These are phyloP conservation scores for Dolichopus griseipennis DNA, from an alignment of 2,888 invertebrate species.

Conservation along the genomic window DNA sequence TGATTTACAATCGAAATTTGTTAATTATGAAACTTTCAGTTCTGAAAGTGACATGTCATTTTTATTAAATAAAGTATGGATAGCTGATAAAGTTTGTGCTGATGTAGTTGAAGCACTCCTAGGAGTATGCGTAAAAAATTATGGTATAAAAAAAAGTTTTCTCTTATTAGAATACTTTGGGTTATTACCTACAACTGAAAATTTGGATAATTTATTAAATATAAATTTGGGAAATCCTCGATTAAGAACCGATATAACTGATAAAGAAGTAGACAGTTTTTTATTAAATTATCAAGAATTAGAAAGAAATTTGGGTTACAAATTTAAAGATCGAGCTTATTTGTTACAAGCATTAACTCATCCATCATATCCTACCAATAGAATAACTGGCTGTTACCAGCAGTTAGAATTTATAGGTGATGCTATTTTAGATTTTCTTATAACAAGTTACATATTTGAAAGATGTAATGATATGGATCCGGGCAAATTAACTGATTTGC, in stretches of 20 bases:
- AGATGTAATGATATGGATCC: slow-evolving; percentile 59
- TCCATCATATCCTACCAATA: slow-evolving; percentile 74
- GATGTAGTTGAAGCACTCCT: slow-evolving; percentile 76
- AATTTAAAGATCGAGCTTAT: slow-evolving; percentile 70
- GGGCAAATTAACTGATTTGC: slow-evolving; percentile 83
- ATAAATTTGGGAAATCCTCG: slow-evolving; percentile 30
- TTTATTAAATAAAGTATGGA: slow-evolving; percentile 6
- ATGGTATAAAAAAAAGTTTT: slow-evolving; percentile 44
- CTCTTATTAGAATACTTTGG: slow-evolving; percentile 56
- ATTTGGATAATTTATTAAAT: slow-evolving; percentile 34
- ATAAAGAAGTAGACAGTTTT: slow-evolving; percentile 45
- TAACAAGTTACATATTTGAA: slow-evolving; percentile 82
- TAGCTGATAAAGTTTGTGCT: slow-evolving; percentile 55
- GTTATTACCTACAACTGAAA: slow-evolving; percentile 47
- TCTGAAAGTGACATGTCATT: slow-evolving; percentile 13
- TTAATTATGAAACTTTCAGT: slow-evolving; percentile 20
- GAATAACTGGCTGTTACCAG: slow-evolving; percentile 80
- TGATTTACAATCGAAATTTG: slow-evolving; percentile 27
- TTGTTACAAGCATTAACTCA: slow-evolving; percentile 90
- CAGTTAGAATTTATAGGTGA: slow-evolving; percentile 88
- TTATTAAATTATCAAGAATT: slow-evolving; percentile 45
- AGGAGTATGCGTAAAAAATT: slow-evolving; percentile 57
- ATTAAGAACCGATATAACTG: slow-evolving; percentile 36
- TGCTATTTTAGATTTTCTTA: slow-evolving; percentile 80
- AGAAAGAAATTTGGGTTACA: slow-evolving; percentile 59